Conservation (phyloP, 2,888 invertebrate genomes). For the Ecliptopera silaceata region DNA sequence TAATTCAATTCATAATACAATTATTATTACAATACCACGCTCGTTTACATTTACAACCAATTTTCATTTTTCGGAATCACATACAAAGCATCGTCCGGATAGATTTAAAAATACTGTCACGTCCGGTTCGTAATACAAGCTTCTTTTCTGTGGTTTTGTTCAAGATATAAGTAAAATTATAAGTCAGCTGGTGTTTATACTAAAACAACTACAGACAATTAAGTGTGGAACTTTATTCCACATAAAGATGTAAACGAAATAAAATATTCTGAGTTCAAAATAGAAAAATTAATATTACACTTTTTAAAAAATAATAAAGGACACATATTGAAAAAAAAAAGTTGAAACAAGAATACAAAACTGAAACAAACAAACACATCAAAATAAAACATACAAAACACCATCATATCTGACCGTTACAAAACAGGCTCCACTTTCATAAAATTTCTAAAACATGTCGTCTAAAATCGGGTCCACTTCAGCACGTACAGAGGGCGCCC, state of each 20-base stretch:
- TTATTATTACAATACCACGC: not conserved
- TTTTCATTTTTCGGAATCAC: slow-evolving; percentile 10
- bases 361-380: not conserved
- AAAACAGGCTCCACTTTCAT: slow-evolving; percentile 4
- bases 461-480: slow-evolving; percentile 34
- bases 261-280: no score
- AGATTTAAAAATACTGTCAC: slow-evolving; percentile 31
- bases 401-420: slow-evolving; percentile 24
- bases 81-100: slow-evolving; percentile 15
- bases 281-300: no score
- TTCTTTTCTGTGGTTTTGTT: not conserved
- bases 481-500: slow-evolving; percentile 35
- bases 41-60: slow-evolving; percentile 11
- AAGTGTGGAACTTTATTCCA: no score
- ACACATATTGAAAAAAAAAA: no score
- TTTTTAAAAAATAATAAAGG: no score
- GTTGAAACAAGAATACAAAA: no score
- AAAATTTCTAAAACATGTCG: slow-evolving; percentile 23
- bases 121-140: slow-evolving; percentile 7
- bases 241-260: no score
- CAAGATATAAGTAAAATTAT: not conserved
- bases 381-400: not conserved
- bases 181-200: no score
- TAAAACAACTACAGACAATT: no score
- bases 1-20: not conserved